These are phyloP conservation scores for Euplagia quadripunctaria DNA, from an alignment of 2,888 invertebrate species.

Conservation along the genomic window DNA sequence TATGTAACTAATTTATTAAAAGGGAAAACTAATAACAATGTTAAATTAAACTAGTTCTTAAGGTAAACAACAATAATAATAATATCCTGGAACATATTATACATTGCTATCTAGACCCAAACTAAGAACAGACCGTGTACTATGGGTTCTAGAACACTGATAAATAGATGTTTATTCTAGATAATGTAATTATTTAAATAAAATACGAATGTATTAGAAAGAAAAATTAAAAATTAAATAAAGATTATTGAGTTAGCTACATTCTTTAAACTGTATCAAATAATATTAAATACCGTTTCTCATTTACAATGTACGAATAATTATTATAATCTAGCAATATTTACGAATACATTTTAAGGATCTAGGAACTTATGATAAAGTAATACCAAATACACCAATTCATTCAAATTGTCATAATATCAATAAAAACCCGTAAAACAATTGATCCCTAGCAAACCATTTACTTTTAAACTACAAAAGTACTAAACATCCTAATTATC, in stretches of 20 bases:
- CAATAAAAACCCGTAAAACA: conserved; percentile 58
- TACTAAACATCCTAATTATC: conserved; percentile 63
- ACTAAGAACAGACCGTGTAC: too few species aligned
- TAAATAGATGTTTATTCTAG: conserved; percentile 28
- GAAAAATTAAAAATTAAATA: conserved; percentile 34
- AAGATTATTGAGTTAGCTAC: conserved; percentile 36
- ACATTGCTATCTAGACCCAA: too few species aligned
- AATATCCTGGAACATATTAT: too few species aligned
- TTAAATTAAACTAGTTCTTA: conserved; percentile 39
- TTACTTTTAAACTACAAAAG: conserved; percentile 58
- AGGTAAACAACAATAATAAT: not conserved
- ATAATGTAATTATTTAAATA: conserved; percentile 28
- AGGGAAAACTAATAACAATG: conserved; percentile 39
- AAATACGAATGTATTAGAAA: conserved; percentile 24
- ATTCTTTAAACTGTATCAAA: conserved; percentile 33
- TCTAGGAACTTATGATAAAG: conserved; percentile 44
- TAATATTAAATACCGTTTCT: conserved; percentile 29
- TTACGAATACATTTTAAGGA: conserved; percentile 36
- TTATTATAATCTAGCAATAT: conserved; percentile 48
- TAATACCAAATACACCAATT: conserved; percentile 29
- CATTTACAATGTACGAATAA: conserved; percentile 31
- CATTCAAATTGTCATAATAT: conserved; percentile 46
- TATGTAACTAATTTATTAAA: conserved; percentile 33
- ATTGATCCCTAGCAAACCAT: conserved; percentile 61
- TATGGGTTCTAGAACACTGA: not conserved